Conservation (phyloP, 2,797 vertebrate genomes). For the Mormyrops attenuatus region DNA sequence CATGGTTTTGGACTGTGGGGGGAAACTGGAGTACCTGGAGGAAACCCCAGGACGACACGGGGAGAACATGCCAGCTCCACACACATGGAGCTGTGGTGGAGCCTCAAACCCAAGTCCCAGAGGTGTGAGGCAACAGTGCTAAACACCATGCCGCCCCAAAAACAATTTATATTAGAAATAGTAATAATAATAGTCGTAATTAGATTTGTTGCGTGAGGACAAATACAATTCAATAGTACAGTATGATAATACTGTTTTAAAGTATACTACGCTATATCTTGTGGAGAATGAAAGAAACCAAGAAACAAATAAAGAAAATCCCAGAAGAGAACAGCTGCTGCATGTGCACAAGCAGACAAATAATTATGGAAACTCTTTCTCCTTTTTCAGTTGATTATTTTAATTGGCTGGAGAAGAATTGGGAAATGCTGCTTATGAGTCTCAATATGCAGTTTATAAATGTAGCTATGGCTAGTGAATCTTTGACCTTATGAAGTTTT, state of each 20-base stretch:
- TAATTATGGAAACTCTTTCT: background rate
- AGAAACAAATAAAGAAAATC: background rate
- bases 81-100: background rate
- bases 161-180: background rate
- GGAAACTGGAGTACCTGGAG: background rate
- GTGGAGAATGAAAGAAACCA: background rate
- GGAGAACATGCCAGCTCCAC: background rate
- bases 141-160: background rate
- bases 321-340: constrained; percentile 5
- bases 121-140: background rate
- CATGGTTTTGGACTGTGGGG: background rate
- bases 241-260: background rate
- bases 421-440: background rate
- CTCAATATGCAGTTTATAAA: background rate
- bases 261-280: background rate
- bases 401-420: constrained; percentile 1
- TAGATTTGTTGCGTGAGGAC: background rate
- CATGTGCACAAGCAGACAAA: background rate
- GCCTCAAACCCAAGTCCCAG: background rate
- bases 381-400: constrained; percentile 1
- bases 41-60: background rate
- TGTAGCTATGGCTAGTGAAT: background rate
- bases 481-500: background rate
- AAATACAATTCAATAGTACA: background rate
- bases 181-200: background rate